phyloP scores from a whole-genome alignment of 2,797 vertebrate species.

The Steatocranus sp. region DNA sequence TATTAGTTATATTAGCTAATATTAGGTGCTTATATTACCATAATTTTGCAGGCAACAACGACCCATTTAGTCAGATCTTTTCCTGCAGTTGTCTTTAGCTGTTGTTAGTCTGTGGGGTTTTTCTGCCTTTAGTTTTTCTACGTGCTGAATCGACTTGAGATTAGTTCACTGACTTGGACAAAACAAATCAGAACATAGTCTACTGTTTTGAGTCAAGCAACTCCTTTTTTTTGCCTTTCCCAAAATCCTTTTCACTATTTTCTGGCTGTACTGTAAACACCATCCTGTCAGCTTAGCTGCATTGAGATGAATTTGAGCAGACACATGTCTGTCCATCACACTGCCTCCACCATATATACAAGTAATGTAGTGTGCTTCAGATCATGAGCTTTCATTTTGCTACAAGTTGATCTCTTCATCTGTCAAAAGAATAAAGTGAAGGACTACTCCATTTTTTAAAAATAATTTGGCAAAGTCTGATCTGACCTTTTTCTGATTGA shows the following conservation, averaged over 20 bases:
- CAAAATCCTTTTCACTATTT: background rate
- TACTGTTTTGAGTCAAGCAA: accelerated
- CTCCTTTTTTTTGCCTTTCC: background rate
- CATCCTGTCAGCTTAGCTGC: background rate
- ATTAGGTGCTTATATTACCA: background rate
- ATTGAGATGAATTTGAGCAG: background rate
- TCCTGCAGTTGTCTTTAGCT: background rate
- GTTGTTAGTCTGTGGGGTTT: background rate
- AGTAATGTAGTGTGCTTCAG: background rate
- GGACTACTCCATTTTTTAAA: background rate
- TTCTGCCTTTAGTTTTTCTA: background rate
- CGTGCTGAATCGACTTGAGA: accelerated
- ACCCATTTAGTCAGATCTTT: background rate
- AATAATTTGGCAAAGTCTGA: background rate
- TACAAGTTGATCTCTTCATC: background rate
- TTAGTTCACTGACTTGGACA: background rate
- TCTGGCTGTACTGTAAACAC: background rate
- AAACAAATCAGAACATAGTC: background rate
- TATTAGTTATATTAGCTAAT: background rate
- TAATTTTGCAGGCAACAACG: background rate
- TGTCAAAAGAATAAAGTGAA: accelerated
- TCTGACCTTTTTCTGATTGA: background rate
- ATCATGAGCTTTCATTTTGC: background rate
- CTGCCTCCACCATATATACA: background rate
- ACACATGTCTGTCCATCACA: accelerated